Evolutionary conservation across 2,113 vertebrate species (phyloP).

Genomic region (Chlorodrepanis virens): DNA sequence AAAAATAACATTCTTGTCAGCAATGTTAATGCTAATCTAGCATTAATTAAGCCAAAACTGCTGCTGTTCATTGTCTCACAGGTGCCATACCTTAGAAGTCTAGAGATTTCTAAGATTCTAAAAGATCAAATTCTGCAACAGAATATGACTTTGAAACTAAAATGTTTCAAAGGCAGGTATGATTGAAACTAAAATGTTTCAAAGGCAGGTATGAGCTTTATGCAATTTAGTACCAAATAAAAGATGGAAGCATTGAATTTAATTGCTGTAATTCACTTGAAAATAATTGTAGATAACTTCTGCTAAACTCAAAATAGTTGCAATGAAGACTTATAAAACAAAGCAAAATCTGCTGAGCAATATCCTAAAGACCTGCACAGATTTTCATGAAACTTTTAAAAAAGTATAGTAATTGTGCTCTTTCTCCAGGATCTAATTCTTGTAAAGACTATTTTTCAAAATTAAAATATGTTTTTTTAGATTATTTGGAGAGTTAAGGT

Average conservation of each 20-base stretch:
- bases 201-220: not conserved
- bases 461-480: not conserved
- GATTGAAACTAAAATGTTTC: not conserved
- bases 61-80: not conserved
- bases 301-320: not conserved
- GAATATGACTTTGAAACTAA: not conserved
- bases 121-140: not conserved
- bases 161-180: not conserved
- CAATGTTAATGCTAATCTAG: not conserved
- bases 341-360: not conserved
- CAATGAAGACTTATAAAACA: not conserved
- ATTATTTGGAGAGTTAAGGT: not conserved
- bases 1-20: not conserved
- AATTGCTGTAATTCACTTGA: not conserved
- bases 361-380: not conserved
- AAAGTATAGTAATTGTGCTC: not conserved
- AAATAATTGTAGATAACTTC: not conserved
- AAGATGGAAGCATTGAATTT: not conserved
- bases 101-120: not conserved
- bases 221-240: not conserved
- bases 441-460: not conserved
- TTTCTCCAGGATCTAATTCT: not conserved
- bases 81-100: not conserved
- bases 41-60: not conserved
- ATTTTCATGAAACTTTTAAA: not conserved